phyloP scores from a whole-genome alignment of 2,888 invertebrate genomes.

The Drosophila setosimentum region DNA sequence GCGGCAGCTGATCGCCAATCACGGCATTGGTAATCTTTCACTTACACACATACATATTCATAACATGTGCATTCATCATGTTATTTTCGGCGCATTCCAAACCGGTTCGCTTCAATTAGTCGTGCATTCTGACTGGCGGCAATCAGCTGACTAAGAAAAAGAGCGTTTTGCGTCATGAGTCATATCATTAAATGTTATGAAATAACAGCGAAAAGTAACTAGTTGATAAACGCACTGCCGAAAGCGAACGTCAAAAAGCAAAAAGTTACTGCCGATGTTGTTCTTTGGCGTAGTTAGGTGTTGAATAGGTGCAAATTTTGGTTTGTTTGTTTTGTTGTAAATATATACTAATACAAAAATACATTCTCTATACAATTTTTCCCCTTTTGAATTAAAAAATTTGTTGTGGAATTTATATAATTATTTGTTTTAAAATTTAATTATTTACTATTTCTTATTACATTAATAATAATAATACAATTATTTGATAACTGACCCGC shows the following conservation, averaged over 20 bases:
- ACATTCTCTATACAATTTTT: not conserved
- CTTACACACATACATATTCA: slow-evolving; percentile 16
- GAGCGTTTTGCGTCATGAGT: slow-evolving; percentile 12
- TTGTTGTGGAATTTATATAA: not conserved
- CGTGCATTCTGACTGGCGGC: slow-evolving; percentile 18
- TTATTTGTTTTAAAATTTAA: not conserved
- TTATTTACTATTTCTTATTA: too few species aligned
- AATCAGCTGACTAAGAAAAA: not conserved
- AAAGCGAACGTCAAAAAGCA: not conserved
- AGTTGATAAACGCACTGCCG: slow-evolving; percentile 30
- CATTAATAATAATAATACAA: not conserved
- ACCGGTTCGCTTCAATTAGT: slow-evolving; percentile 48
- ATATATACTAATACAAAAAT: not conserved
- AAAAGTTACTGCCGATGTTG: not conserved
- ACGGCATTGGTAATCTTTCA: slow-evolving; percentile 38
- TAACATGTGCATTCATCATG: slow-evolving; percentile 1
- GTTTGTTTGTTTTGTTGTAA: not conserved
- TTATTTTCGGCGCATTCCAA: slow-evolving; percentile 69
- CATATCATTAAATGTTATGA: slow-evolving; percentile 49
- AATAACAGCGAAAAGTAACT: slow-evolving; percentile 41
- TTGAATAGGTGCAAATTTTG: not conserved
- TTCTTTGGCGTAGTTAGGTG: not conserved
- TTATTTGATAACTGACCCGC: not conserved
- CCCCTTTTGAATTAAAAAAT: not conserved
- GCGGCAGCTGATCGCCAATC: slow-evolving; percentile 54